Percentiles rank a stretch among this genome's conserved stretches.
Evolutionary conservation across 2,888 invertebrate genomes (phyloP).

Genomic region (Platypus cylindrus): DNA sequence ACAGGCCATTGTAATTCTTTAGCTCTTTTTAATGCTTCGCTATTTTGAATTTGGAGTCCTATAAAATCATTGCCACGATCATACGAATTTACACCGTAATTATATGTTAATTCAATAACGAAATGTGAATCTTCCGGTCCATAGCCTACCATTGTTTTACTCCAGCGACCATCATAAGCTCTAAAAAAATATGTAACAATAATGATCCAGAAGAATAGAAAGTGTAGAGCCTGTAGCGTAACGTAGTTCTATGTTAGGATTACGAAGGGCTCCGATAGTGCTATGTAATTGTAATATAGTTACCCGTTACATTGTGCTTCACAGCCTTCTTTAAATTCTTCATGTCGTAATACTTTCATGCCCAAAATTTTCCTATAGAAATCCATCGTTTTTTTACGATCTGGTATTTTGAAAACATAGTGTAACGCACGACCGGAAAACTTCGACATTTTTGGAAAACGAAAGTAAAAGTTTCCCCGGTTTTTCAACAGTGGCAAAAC

Average conservation of each 20-base stretch:
- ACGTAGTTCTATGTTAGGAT: background rate
- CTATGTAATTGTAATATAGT: conserved; percentile 10
- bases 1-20: conserved; percentile 60
- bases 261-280: background rate
- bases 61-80: conserved; percentile 84
- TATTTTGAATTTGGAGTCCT: conserved; percentile 73
- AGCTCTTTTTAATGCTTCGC: conserved; percentile 62
- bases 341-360: conserved; percentile 94
- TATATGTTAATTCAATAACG: conserved; percentile 93
- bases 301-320: conserved; percentile 97
- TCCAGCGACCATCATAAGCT: conserved; percentile 97
- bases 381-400: conserved; percentile 69
- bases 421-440: conserved; percentile 69
- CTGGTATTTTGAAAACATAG: conserved; percentile 92
- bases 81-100: conserved; percentile 84
- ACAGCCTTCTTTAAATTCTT: conserved; percentile 94
- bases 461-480: no score
- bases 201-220: conserved; percentile 1
- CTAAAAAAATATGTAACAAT: conserved; percentile 40
- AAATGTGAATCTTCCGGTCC: conserved; percentile 91
- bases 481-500: no score
- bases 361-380: conserved; percentile 86
- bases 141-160: conserved; percentile 98
- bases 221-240: conserved; percentile 4
- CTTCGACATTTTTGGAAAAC: conserved; percentile 17